Evolutionary conservation across 2,888 invertebrate species (phyloP).

Genomic region (Oegoconia quadripuncta): DNA sequence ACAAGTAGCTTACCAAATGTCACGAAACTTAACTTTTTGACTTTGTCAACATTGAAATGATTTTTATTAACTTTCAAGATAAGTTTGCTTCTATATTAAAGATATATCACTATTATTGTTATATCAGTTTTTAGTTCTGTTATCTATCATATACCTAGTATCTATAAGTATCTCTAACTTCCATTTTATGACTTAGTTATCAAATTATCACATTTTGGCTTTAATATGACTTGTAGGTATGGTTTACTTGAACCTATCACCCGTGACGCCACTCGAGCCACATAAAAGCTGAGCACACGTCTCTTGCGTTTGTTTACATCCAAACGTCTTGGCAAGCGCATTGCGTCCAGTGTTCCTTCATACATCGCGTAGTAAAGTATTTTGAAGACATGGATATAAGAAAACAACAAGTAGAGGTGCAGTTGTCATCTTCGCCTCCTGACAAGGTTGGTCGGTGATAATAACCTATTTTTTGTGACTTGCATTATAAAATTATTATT

Average conservation of each 20-base stretch:
- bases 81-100: too few species aligned
- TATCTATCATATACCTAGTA: too few species aligned
- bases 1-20: too few species aligned
- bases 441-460: slow-evolving; percentile 37
- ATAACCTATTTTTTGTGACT: slow-evolving; percentile 3
- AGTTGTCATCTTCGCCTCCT: slow-evolving; percentile 41
- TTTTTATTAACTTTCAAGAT: too few species aligned
- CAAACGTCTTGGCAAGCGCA: slow-evolving; percentile 4
- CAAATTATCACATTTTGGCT: slow-evolving; percentile 86
- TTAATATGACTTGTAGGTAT: slow-evolving; percentile 81
- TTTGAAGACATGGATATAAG: slow-evolving; percentile 28
- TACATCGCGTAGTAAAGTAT: slow-evolving; percentile 8
- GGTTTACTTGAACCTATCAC: slow-evolving; percentile 6
- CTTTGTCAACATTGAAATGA: too few species aligned
- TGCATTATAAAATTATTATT: too few species aligned
- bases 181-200: too few species aligned
- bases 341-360: neutral
- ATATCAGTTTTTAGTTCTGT: too few species aligned
- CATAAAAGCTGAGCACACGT: slow-evolving; percentile 37
- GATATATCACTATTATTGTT: too few species aligned
- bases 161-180: too few species aligned
- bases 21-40: too few species aligned
- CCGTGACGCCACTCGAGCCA: slow-evolving; percentile 24
- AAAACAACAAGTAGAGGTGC: slow-evolving; percentile 17
- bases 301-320: slow-evolving; percentile 53